A percentile compares a stretch with the other conserved stretches of the same genome.
These are phyloP conservation scores for Probaryconus sp. DNA, from an alignment of 1,140 invertebrate species.

Conservation along the genomic window DNA sequence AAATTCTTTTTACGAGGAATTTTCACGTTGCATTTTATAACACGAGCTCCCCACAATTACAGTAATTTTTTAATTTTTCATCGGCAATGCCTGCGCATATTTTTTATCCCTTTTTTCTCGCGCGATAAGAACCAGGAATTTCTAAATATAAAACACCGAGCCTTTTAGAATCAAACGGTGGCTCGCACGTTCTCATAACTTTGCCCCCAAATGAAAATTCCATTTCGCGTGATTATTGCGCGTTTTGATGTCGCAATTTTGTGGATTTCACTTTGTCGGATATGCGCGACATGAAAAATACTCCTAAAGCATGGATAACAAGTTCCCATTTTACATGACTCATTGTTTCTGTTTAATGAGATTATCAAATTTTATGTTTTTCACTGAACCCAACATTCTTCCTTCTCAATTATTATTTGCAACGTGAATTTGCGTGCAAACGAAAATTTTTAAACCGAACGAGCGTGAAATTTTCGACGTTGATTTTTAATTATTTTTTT, in stretches of 20 bases:
- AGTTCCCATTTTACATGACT: too few relatives aligned
- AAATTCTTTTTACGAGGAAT: constrained; percentile 42
- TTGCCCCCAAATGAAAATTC: constrained; percentile 49
- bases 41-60: constrained; percentile 38
- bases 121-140: constrained; percentile 37
- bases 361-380: too few relatives aligned
- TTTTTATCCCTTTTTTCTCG: constrained; percentile 15
- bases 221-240: constrained; percentile 43
- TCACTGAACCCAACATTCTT: too few relatives aligned
- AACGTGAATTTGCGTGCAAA: too few relatives aligned
- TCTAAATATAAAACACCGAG: constrained; percentile 37
- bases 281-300: too few relatives aligned
- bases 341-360: too few relatives aligned
- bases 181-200: constrained; percentile 32
- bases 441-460: too few relatives aligned
- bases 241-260: constrained; percentile 38
- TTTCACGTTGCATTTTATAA: constrained; percentile 38
- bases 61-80: constrained; percentile 51
- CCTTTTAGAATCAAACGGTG: constrained; percentile 33
- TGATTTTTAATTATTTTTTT: too few relatives aligned
- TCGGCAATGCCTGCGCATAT: constrained; percentile 28
- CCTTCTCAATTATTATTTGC: too few relatives aligned
- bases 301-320: too few relatives aligned
- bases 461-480: too few relatives aligned
- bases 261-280: constrained; percentile 5